A percentile compares a stretch with the other conserved stretches of the same genome.
Conservation (phyloP, 2,113 vertebrate species). For the Trogon surrucura region DNA sequence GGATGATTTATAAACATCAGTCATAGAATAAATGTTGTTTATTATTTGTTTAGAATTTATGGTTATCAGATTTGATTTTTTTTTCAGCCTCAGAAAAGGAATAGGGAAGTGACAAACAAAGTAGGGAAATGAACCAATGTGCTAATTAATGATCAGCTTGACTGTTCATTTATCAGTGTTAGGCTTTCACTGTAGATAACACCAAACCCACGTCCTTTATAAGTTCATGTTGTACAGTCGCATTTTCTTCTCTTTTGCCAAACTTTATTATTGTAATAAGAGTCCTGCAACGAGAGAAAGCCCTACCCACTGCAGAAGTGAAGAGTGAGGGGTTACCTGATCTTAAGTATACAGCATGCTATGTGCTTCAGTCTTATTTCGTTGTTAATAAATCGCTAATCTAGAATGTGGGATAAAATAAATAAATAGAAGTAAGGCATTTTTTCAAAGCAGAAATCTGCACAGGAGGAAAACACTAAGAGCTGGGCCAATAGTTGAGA, state of each 20-base stretch:
- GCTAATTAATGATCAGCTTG: not conserved
- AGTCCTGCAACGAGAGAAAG: not conserved
- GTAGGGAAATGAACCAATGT: not conserved
- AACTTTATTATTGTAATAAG: not conserved
- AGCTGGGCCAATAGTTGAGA: not conserved
- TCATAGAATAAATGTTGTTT: constrained; percentile 32
- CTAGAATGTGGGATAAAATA: not conserved
- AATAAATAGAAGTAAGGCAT: not conserved
- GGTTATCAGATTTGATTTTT: not conserved
- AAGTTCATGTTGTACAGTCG: not conserved
- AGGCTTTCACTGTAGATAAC: not conserved
- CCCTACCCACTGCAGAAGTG: not conserved
- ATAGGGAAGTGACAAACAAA: not conserved
- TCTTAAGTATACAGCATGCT: not conserved
- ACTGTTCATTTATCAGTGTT: not conserved
- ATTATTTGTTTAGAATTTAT: not conserved
- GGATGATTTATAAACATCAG: constrained; percentile 20
- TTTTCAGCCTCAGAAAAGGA: not conserved
- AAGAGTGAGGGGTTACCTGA: not conserved
- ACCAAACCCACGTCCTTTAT: not conserved
- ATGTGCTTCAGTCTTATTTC: not conserved
- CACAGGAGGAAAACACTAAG: not conserved
- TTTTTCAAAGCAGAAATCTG: not conserved
- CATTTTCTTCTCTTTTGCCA: not conserved
- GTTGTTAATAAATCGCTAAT: not conserved